These are phyloP conservation scores for Protaetia brevitarsis DNA, from an alignment of 1,140 invertebrate genomes.

Conservation along the genomic window DNA sequence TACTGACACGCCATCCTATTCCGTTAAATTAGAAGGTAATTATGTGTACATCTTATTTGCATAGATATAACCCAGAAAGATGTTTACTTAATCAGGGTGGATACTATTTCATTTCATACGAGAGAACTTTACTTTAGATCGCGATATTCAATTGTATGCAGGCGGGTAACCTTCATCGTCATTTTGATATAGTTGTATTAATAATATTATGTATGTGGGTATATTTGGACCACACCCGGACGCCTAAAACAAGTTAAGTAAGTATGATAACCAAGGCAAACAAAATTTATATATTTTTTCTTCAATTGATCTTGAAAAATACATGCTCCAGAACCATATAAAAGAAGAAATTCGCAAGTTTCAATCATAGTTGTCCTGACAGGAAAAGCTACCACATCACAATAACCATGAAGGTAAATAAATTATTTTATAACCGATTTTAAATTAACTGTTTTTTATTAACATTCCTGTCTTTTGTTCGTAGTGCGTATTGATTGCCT, in stretches of 20 bases:
- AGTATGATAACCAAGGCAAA: conserved; percentile 12
- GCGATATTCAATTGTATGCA: too few species aligned
- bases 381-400: not conserved
- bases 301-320: not conserved
- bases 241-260: conserved; percentile 1
- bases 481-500: conserved; percentile 36
- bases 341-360: not conserved
- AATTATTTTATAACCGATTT: not conserved
- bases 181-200: not conserved
- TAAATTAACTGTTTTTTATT: not conserved
- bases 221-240: conserved; percentile 14
- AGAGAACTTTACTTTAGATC: too few species aligned
- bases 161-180: too few species aligned
- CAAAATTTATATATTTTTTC: conserved; percentile 1
- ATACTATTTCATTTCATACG: too few species aligned
- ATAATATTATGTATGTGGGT: not conserved
- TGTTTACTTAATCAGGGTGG: too few species aligned
- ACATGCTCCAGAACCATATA: not conserved
- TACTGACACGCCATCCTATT: too few species aligned
- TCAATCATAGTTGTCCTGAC: conserved; percentile 18
- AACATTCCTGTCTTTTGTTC: conserved; percentile 7
- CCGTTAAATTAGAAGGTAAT: too few species aligned
- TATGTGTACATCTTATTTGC: too few species aligned
- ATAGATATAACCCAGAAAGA: too few species aligned
- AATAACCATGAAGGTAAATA: conserved; percentile 22